These are phyloP conservation scores for Rhabdornis inornatus DNA, from an alignment of 2,113 vertebrate species.

Conservation along the genomic window DNA sequence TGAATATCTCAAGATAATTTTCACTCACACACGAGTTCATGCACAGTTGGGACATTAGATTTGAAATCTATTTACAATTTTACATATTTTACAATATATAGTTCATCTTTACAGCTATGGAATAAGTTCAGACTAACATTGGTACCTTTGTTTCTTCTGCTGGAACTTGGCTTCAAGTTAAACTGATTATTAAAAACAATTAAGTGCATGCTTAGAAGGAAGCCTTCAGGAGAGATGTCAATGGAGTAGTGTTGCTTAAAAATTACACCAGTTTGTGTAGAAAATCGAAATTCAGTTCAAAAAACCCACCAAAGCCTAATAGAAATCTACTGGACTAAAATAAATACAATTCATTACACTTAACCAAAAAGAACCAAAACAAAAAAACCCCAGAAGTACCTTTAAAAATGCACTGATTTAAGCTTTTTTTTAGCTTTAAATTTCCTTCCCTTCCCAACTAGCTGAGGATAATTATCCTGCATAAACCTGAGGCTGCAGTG, in stretches of 20 bases:
- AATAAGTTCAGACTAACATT: constrained; percentile 35
- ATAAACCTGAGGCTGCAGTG: constrained; percentile 89
- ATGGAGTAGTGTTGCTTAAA: constrained; percentile 51
- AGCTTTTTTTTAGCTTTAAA: constrained; percentile 10
- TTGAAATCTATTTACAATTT: constrained; percentile 75
- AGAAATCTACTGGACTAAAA: constrained; percentile 70
- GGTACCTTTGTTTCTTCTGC: constrained; percentile 4
- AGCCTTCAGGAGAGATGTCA: constrained; percentile 12
- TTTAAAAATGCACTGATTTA: constrained; percentile 64
- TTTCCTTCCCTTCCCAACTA: constrained; percentile 18
- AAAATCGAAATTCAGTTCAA: constrained; percentile 58
- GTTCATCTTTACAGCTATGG: constrained; percentile 68
- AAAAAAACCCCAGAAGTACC: constrained; percentile 13
- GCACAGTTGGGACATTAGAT: constrained; percentile 12
- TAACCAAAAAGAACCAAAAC: background rate
- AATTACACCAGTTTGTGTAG: constrained; percentile 50
- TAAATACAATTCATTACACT: constrained; percentile 71
- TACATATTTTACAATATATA: constrained; percentile 75
- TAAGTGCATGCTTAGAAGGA: constrained; percentile 49
- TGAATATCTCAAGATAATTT: constrained; percentile 2
- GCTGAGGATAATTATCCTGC: constrained; percentile 75
- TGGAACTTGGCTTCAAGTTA: background rate
- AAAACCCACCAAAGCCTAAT: constrained; percentile 61
- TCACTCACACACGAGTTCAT: constrained; percentile 49
- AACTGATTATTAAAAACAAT: constrained; percentile 49